Conservation (phyloP, 1,140 invertebrate genomes). For the Lepidurus apus region DNA sequence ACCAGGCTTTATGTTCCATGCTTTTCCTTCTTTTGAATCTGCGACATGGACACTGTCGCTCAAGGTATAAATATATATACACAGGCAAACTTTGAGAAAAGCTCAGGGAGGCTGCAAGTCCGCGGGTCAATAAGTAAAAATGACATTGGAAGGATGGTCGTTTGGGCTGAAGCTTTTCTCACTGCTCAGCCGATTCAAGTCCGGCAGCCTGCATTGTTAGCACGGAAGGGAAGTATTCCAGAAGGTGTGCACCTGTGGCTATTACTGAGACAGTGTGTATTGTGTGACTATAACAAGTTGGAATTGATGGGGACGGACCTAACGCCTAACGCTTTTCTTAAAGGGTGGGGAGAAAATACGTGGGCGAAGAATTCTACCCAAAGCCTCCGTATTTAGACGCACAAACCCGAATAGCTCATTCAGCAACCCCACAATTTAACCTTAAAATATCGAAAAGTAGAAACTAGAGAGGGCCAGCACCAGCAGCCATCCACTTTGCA, state of each 20-base stretch:
- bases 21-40: not conserved
- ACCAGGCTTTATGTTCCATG: conserved; percentile 4
- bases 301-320: conserved; percentile 6
- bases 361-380: too few relatives aligned
- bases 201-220: not conserved
- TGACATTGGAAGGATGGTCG: not conserved
- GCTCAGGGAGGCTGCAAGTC: not conserved
- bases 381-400: too few relatives aligned
- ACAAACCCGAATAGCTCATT: too few relatives aligned
- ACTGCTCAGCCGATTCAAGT: not conserved
- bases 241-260: conserved; percentile 10
- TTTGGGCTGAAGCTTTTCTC: not conserved
- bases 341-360: too few relatives aligned
- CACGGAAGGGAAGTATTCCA: not conserved
- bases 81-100: not conserved
- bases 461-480: too few relatives aligned
- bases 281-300: conserved; percentile 4
- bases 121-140: not conserved
- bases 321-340: not conserved
- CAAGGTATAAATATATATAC: not conserved
- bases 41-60: not conserved
- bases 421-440: too few relatives aligned
- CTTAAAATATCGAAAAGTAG: too few relatives aligned
- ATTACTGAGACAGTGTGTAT: conserved; percentile 2
- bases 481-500: not conserved